A percentile compares a stretch with the other conserved stretches of the same genome.
Conservation (phyloP, 2,888 invertebrate genomes). For the Sericinus montela region DNA sequence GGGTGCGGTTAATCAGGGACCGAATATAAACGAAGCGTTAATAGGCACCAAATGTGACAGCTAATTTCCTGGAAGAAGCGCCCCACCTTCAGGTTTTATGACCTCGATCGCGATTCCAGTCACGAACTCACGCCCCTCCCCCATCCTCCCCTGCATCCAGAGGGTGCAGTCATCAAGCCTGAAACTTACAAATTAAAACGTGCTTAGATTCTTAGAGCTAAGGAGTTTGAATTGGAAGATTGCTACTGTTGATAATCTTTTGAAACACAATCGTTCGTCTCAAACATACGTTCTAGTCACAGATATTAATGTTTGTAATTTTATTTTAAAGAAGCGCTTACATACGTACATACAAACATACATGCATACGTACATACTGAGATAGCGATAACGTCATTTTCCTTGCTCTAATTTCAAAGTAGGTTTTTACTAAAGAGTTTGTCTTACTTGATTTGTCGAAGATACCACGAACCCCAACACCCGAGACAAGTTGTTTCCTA, state of each 20-base stretch:
- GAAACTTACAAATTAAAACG: slow-evolving; percentile 72
- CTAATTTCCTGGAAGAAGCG: slow-evolving; percentile 68
- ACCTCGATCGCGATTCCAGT: slow-evolving; percentile 54
- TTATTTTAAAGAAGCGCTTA: too few species aligned
- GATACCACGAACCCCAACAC: too few species aligned
- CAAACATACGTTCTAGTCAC: not conserved
- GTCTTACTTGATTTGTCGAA: too few species aligned
- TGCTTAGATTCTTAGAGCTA: slow-evolving; percentile 51
- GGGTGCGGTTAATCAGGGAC: slow-evolving; percentile 44
- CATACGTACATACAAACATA: too few species aligned
- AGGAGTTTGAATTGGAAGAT: slow-evolving; percentile 4
- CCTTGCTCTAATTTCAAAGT: too few species aligned
- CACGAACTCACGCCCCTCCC: slow-evolving; percentile 40
- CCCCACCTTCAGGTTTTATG: slow-evolving; percentile 59
- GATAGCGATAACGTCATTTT: too few species aligned
- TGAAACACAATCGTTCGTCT: not conserved
- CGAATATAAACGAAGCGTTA: slow-evolving; percentile 41
- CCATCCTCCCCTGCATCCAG: slow-evolving; percentile 29
- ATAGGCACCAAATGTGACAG: slow-evolving; percentile 69
- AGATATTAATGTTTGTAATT: not conserved
- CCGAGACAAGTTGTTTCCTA: too few species aligned
- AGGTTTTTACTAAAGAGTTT: too few species aligned
- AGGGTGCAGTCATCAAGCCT: slow-evolving; percentile 60
- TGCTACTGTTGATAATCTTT: slow-evolving; percentile 1
- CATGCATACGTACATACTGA: too few species aligned